Conservation (phyloP, 2,113 vertebrate genomes). For the Carassius gibelio region DNA sequence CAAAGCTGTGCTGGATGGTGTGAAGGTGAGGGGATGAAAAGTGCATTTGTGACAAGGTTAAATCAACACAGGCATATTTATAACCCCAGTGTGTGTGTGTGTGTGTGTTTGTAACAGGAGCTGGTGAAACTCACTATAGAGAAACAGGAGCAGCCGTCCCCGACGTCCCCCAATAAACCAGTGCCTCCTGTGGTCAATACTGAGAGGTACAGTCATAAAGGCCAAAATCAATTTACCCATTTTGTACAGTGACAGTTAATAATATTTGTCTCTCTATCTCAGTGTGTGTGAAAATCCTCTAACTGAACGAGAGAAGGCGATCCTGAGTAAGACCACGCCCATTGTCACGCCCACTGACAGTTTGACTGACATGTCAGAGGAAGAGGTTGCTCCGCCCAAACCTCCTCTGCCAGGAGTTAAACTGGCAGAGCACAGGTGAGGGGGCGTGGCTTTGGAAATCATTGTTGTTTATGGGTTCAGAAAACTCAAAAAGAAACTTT, state of each 20-base stretch:
- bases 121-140: constrained; percentile 94
- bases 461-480: background rate
- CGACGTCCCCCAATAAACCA: constrained; percentile 89
- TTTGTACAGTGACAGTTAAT: background rate
- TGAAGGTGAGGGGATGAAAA: constrained; percentile 81
- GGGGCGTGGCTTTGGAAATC: background rate
- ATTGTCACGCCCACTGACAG: constrained; percentile 75
- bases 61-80: constrained; percentile 9
- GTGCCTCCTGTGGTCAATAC: constrained; percentile 78
- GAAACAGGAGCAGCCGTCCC: constrained; percentile 94
- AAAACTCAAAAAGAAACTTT: background rate
- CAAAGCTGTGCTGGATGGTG: constrained; percentile 95
- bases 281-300: constrained; percentile 83
- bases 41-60: background rate
- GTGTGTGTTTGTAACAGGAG: constrained; percentile 75
- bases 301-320: constrained; percentile 87
- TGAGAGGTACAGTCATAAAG: constrained; percentile 79
- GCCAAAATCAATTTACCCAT: background rate
- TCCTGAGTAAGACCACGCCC: constrained; percentile 80
- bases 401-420: constrained; percentile 93
- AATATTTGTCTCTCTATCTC: constrained; percentile 43
- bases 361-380: constrained; percentile 77
- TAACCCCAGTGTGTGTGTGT: constrained; percentile 27
- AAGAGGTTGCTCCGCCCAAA: constrained; percentile 92
- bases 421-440: constrained; percentile 91